Evolutionary conservation across 2,888 invertebrate species (phyloP).

Genomic region (Danaus chrysippus): DNA sequence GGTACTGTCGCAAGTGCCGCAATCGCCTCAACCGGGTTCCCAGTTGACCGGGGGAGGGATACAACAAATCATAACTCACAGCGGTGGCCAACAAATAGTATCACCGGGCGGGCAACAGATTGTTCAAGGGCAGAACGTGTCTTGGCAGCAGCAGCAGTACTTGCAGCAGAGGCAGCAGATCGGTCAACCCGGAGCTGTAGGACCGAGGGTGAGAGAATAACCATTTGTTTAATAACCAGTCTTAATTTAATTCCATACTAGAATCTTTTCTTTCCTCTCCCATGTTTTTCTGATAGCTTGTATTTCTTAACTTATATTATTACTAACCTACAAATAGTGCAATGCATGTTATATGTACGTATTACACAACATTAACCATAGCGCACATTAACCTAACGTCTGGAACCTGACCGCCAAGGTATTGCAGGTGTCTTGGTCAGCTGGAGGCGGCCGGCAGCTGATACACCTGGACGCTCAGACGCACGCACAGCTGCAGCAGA

Average conservation of each 20-base stretch:
- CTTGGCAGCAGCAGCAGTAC: slow-evolving; percentile 75
- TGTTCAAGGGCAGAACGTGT: slow-evolving; percentile 68
- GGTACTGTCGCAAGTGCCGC: slow-evolving; percentile 66
- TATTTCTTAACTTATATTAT: too few species aligned
- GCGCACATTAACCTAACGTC: slow-evolving; percentile 13
- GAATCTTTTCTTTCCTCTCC: background rate
- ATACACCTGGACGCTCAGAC: slow-evolving; percentile 91
- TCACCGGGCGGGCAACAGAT: slow-evolving; percentile 70
- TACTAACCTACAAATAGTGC: too few species aligned
- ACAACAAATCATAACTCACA: slow-evolving; percentile 74
- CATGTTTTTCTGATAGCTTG: background rate
- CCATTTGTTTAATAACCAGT: slow-evolving; percentile 8
- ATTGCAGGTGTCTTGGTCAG: slow-evolving; percentile 70
- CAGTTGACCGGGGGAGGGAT: slow-evolving; percentile 64
- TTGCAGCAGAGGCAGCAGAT: slow-evolving; percentile 74
- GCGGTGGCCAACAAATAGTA: slow-evolving; percentile 70
- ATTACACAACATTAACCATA: slow-evolving; percentile 25
- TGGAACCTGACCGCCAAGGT: slow-evolving; percentile 19
- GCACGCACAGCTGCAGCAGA: slow-evolving; percentile 89
- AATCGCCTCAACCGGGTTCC: slow-evolving; percentile 61
- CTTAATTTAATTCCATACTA: background rate
- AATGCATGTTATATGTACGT: too few species aligned
- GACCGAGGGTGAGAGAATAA: slow-evolving; percentile 62
- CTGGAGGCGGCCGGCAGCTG: slow-evolving; percentile 80
- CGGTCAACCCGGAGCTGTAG: slow-evolving; percentile 72